phyloP scores from a whole-genome alignment of 2,888 invertebrate genomes.

The Electrophaes corylata region DNA sequence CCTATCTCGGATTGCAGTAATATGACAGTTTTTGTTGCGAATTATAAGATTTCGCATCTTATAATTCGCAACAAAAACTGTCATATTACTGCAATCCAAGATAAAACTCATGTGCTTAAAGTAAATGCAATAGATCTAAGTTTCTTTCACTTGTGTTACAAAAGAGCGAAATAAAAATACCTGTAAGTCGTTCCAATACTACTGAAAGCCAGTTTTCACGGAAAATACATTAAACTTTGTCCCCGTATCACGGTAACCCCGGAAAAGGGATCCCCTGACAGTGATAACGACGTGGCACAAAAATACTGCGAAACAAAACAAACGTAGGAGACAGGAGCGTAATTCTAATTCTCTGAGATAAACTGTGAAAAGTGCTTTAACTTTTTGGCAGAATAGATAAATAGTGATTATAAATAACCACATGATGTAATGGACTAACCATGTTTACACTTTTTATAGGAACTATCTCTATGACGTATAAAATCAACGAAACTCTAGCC shows the following conservation, averaged over 20 bases:
- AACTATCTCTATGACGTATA: too few relatives aligned
- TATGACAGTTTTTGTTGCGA: too few relatives aligned
- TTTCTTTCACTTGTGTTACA: background rate
- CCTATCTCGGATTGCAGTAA: too few relatives aligned
- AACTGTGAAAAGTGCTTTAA: slow-evolving; percentile 29
- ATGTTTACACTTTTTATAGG: too few relatives aligned
- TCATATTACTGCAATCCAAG: too few relatives aligned
- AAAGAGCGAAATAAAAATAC: slow-evolving; percentile 12
- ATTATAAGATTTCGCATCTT: too few relatives aligned
- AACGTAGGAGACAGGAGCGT: slow-evolving; percentile 43
- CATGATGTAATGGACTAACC: too few relatives aligned
- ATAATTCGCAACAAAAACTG: too few relatives aligned
- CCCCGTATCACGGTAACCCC: slow-evolving; percentile 60
- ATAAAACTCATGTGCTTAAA: background rate
- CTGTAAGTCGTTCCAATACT: slow-evolving; percentile 18
- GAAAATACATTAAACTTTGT: slow-evolving; percentile 65
- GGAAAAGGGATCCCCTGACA: slow-evolving; percentile 60
- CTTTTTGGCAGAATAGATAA: background rate
- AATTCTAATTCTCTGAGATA: slow-evolving; percentile 40
- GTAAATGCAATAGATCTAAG: slow-evolving; percentile 3
- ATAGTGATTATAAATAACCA: too few relatives aligned
- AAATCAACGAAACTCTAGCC: too few relatives aligned
- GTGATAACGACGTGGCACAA: slow-evolving; percentile 61
- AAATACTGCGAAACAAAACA: slow-evolving; percentile 60
- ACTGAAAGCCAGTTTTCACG: slow-evolving; percentile 21